A percentile compares a stretch with the other conserved stretches of the same genome.
Conservation (phyloP, 92 coral and sea anemone genomes). For the Anthopleura xanthogrammica region DNA sequence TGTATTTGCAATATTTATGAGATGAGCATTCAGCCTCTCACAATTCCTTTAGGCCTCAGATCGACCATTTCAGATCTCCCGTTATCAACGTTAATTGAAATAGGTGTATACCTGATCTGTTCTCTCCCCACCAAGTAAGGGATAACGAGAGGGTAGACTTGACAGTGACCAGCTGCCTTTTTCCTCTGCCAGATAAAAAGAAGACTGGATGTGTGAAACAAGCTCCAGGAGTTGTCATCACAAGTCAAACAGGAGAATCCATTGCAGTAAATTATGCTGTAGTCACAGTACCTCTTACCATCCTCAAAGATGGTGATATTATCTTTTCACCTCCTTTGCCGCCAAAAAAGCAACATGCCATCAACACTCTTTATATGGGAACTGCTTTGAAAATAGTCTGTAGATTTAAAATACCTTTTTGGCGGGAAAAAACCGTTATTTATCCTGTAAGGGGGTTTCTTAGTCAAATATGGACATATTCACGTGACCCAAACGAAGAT, state of each 20-base stretch:
- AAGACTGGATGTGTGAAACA: not conserved
- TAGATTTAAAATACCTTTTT: slow-evolving; percentile 75
- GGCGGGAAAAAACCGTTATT: slow-evolving; percentile 48
- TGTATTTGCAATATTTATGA: too few relatives aligned
- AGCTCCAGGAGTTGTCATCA: slow-evolving; percentile 33
- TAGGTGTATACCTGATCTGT: too few relatives aligned
- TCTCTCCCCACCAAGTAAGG: not conserved
- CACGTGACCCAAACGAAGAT: slow-evolving; percentile 59
- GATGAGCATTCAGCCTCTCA: too few relatives aligned
- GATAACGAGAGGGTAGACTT: not conserved
- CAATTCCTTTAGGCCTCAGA: too few relatives aligned
- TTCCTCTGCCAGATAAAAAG: slow-evolving; percentile 5
- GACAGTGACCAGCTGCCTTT: not conserved
- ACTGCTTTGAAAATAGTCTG: slow-evolving; percentile 86
- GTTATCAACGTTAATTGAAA: too few relatives aligned
- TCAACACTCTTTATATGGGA: slow-evolving; percentile 70
- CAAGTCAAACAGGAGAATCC: slow-evolving; percentile 58
- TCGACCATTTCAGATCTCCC: too few relatives aligned
- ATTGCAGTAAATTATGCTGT: slow-evolving; percentile 58
- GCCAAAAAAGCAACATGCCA: slow-evolving; percentile 59
- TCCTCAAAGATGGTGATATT: slow-evolving; percentile 86
- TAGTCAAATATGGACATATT: slow-evolving; percentile 88
- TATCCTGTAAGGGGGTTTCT: slow-evolving; percentile 19
- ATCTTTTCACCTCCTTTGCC: slow-evolving; percentile 62
- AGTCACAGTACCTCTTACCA: slow-evolving; percentile 82